phyloP scores from a whole-genome alignment of 2,797 vertebrate species.

The Gastrophryne carolinensis region DNA sequence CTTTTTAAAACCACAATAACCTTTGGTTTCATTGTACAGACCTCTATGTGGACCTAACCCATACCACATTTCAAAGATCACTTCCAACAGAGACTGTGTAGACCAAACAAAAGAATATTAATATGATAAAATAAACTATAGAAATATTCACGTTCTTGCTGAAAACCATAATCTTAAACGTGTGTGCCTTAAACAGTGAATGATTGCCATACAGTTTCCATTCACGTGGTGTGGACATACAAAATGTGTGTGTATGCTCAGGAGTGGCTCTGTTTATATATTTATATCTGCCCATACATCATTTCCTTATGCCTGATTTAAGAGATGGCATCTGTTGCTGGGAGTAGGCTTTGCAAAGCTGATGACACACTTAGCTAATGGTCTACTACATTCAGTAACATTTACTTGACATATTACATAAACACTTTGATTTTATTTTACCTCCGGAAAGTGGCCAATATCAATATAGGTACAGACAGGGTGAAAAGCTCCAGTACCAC shows the following conservation, averaged over 20 bases:
- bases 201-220: slow-evolving; percentile 11
- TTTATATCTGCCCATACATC: slow-evolving; percentile 30
- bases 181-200: not conserved
- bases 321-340: slow-evolving; percentile 24
- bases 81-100: not conserved
- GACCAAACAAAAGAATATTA: not conserved
- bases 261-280: slow-evolving; percentile 19
- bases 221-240: not conserved
- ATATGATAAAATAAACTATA: slow-evolving; percentile 14
- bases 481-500: slow-evolving; percentile 95
- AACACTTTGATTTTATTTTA: slow-evolving; percentile 64
- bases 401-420: slow-evolving; percentile 24
- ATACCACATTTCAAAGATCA: not conserved
- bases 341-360: not conserved
- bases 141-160: slow-evolving; percentile 7
- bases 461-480: slow-evolving; percentile 92
- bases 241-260: slow-evolving; percentile 11
- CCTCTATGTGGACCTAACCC: not conserved
- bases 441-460: slow-evolving; percentile 91
- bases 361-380: slow-evolving; percentile 26
- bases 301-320: slow-evolving; percentile 26
- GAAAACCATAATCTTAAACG: slow-evolving; percentile 11
- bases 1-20: not conserved
- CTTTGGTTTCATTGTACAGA: not conserved
- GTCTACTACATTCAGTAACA: slow-evolving; percentile 29